Evolutionary conservation across 1,140 invertebrate genomes (phyloP).

Genomic region (Drosophila oshimai): DNA sequence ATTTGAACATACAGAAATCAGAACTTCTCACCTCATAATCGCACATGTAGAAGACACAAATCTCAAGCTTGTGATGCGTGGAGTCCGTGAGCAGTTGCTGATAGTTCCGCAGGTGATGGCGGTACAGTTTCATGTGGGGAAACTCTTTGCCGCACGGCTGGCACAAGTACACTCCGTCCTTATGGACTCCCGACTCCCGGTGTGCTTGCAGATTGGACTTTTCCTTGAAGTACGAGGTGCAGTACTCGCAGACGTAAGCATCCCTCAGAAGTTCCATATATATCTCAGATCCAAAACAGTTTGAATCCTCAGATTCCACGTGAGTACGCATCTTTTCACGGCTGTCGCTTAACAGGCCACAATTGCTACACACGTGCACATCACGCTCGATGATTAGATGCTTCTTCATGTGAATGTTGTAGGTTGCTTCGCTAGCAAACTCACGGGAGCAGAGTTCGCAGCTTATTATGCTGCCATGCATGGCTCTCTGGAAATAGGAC

Average conservation of each 20-base stretch:
- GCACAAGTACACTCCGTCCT: constrained; percentile 53
- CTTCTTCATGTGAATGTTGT: constrained; percentile 61
- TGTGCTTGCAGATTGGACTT: constrained; percentile 50
- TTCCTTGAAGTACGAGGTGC: constrained; percentile 55
- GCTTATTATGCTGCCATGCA: constrained; percentile 48
- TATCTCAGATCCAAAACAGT: constrained; percentile 33
- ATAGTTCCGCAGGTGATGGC: constrained; percentile 62
- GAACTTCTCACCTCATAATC: constrained; percentile 41
- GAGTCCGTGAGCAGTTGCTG: constrained; percentile 45
- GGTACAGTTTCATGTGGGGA: constrained; percentile 57
- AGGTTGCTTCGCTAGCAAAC: constrained; percentile 50
- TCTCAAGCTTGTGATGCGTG: constrained; percentile 39
- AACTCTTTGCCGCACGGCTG: constrained; percentile 59
- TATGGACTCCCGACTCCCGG: constrained; percentile 54
- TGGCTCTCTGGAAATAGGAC: constrained; percentile 18
- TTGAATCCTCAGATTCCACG: not conserved
- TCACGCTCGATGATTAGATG: constrained; percentile 59
- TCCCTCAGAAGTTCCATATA: constrained; percentile 37
- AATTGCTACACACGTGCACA: constrained; percentile 53
- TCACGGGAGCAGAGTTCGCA: constrained; percentile 68
- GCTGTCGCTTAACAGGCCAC: constrained; percentile 53
- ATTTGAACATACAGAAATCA: too few species aligned
- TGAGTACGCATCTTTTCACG: constrained; percentile 33
- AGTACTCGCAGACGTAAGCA: constrained; percentile 69
- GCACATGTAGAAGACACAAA: constrained; percentile 64